Evolutionary conservation across 2,797 vertebrate genomes (phyloP).

Genomic region (Onychomys leucogaster): DNA sequence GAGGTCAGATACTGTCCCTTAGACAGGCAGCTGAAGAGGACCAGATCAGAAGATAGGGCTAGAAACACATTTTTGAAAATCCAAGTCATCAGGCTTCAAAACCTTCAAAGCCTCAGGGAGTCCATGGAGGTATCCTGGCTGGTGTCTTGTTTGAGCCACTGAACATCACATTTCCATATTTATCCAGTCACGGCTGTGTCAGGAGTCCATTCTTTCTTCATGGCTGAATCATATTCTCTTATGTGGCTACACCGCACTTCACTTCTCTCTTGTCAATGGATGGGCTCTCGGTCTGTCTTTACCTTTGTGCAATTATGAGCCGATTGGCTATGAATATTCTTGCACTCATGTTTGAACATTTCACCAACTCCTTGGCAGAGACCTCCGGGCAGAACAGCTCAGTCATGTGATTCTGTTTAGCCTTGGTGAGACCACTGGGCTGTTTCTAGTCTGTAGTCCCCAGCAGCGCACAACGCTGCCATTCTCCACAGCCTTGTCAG

Average conservation of each 20-base stretch:
- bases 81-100: not conserved
- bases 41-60: not conserved
- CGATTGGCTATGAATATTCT: not conserved
- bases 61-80: not conserved
- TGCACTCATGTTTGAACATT: not conserved
- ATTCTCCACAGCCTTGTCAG: no score
- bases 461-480: not conserved
- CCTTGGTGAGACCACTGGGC: not conserved
- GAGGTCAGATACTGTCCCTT: not conserved
- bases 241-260: not conserved
- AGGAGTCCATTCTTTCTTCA: not conserved
- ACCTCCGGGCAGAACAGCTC: no score
- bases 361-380: not conserved
- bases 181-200: not conserved
- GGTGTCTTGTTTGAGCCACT: no score
- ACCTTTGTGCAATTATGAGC: not conserved
- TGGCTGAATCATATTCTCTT: not conserved
- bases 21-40: not conserved
- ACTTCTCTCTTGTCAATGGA: not conserved
- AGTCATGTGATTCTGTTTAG: not conserved
- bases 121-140: no score
- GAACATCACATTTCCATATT: no score
- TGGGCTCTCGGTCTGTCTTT: not conserved
- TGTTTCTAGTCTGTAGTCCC: not conserved
- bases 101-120: not conserved